These are phyloP conservation scores for Grallaria varia DNA, from an alignment of 2,113 vertebrate genomes.

Conservation along the genomic window DNA sequence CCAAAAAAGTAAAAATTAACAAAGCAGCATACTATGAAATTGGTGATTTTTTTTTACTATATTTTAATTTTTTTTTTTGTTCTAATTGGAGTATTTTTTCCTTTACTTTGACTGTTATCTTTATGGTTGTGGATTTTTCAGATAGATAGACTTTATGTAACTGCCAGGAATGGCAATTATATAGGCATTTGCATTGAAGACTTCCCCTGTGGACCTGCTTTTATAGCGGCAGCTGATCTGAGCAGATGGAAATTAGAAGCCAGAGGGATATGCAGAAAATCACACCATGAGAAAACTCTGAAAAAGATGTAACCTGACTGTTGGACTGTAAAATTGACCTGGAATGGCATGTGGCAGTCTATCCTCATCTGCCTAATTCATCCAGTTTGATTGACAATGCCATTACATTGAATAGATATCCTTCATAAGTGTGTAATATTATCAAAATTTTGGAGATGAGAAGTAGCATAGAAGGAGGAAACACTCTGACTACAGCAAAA, in stretches of 20 bases:
- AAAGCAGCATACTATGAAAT: neutral
- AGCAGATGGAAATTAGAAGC: slow-evolving; percentile 41
- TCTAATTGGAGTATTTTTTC: neutral
- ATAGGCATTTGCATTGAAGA: neutral
- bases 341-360: neutral
- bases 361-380: neutral
- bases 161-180: neutral
- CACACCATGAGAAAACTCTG: neutral
- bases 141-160: neutral
- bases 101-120: neutral
- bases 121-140: neutral
- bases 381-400: neutral
- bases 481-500: neutral
- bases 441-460: neutral
- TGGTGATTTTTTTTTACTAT: neutral
- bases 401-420: neutral
- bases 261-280: neutral
- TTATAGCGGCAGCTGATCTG: slow-evolving; percentile 1
- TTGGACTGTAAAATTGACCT: neutral
- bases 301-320: neutral
- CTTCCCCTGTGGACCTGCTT: neutral
- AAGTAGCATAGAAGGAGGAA: neutral
- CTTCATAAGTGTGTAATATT: neutral
- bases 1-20: neutral
- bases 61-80: neutral